A percentile compares a stretch with the other conserved stretches of the same genome.
phyloP scores from a whole-genome alignment of 2,797 vertebrate genomes.

The Silurus lanzhouensis region DNA sequence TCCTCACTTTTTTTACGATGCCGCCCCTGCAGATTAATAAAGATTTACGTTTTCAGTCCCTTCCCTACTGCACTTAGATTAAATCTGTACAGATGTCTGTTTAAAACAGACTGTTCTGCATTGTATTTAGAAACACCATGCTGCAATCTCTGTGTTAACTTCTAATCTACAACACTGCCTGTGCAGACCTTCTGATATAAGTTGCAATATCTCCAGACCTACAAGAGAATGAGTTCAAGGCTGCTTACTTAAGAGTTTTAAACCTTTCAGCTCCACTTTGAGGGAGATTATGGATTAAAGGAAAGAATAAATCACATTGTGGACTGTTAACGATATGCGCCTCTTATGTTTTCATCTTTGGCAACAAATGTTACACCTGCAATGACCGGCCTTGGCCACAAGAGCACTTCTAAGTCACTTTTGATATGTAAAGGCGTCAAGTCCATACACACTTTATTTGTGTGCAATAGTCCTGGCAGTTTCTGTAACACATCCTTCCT shows the following conservation, averaged over 20 bases:
- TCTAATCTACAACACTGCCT: not conserved
- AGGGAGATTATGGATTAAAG: not conserved
- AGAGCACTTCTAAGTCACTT: not conserved
- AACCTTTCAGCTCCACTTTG: slow-evolving; percentile 31
- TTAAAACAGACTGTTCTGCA: slow-evolving; percentile 52
- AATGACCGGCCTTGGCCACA: not conserved
- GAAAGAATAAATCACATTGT: slow-evolving; percentile 14
- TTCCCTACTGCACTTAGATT: slow-evolving; percentile 86
- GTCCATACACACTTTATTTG: not conserved
- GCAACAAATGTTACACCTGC: not conserved
- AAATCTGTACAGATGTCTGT: slow-evolving; percentile 82
- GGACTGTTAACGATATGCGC: not conserved
- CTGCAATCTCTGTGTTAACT: slow-evolving; percentile 16
- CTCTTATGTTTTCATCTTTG: not conserved
- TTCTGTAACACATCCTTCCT: slow-evolving; percentile 1
- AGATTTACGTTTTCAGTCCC: slow-evolving; percentile 91
- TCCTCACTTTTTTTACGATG: slow-evolving; percentile 88
- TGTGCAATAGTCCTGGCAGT: not conserved
- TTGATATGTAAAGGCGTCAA: not conserved
- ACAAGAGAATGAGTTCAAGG: slow-evolving; percentile 4
- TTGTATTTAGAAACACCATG: slow-evolving; percentile 6
- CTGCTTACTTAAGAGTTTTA: not conserved
- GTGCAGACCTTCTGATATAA: not conserved
- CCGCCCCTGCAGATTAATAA: slow-evolving; percentile 86
- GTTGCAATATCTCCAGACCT: slow-evolving; percentile 1